These are phyloP conservation scores for Antechinus flavipes DNA, from an alignment of 2,113 vertebrate genomes.

Conservation along the genomic window DNA sequence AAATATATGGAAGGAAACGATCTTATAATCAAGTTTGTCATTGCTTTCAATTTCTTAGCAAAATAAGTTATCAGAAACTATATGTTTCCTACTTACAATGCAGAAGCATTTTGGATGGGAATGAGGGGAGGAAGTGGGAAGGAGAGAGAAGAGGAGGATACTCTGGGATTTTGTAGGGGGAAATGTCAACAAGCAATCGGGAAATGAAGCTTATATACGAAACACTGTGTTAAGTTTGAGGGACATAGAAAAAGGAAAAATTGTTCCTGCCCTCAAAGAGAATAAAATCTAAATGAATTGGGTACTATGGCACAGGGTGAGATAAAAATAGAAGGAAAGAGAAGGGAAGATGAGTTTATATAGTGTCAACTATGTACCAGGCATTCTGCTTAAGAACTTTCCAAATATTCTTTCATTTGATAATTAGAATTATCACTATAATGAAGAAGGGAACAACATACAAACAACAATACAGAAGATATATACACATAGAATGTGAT, in stretches of 20 bases:
- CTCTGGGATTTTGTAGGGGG: not conserved
- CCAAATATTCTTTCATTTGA: not conserved
- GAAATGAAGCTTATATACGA: not conserved
- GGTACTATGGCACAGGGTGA: no score
- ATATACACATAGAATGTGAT: not conserved
- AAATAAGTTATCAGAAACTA: not conserved
- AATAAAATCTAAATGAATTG: not conserved
- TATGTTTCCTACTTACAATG: not conserved
- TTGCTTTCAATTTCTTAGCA: not conserved
- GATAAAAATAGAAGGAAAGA: no score
- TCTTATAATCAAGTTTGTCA: not conserved
- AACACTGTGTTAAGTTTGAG: not conserved
- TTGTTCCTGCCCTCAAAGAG: not conserved
- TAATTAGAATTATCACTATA: not conserved
- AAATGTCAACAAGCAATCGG: not conserved
- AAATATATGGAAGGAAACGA: not conserved
- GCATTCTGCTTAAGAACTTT: not conserved
- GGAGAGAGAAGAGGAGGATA: not conserved
- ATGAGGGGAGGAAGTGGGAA: no score
- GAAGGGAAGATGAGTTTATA: not conserved
- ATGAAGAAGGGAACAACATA: not conserved
- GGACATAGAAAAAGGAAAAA: not conserved
- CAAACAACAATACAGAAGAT: not conserved
- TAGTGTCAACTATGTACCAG: not conserved
- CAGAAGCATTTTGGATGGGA: not conserved